Evolutionary conservation across 2,888 invertebrate genomes (phyloP), one percentile per base, ranked within the genome.

Genomic region (Uloborus plumipes): DNA sequence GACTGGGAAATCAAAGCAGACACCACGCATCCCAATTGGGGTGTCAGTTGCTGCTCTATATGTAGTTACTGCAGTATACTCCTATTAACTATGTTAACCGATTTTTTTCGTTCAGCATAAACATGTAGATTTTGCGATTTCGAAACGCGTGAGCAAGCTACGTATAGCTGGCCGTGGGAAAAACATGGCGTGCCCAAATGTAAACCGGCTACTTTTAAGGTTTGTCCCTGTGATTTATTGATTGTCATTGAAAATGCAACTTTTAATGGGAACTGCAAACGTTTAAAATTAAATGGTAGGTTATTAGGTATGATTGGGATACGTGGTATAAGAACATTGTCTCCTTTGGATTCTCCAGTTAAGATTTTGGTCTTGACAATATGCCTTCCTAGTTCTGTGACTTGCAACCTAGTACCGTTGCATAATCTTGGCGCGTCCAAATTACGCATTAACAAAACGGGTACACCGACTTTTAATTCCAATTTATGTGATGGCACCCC

Each of bases 101-200:
- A 26, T 4, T 26, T 26, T 26, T 26, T 26, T 4, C 26, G 26
- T 26, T 26, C 26, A 26, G 61, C 31, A 14, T 13, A 31, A 2
- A 62, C 31, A 31, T 22, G 22, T 16, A 62, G 39, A 62, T 14
- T 62, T 2, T 22, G 22, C 22, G 61, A 26, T 62, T 62, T 62
- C 2, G 26, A 22, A 6, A 62, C 61, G 9, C 61, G 26, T 13
- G 61, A 62, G 61, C 61, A 62, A 13, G 61, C 31, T 6, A 62
- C 87, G 82, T 87, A 87, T 14, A 87, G 82, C 69, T 88, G 87
- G 1, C 87, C 87, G 82, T 87, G 87, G 0, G 86, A 71, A 79
- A 88, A 87, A n/a, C 76, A 71, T 14, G 79, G 70, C 9, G 26
- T 62, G 6, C 49, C 20, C 22, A 86, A 55, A 85, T 85, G 14